These are phyloP conservation scores for Drosophila burlai DNA, from an alignment of 1,140 invertebrate species.

Conservation along the genomic window DNA sequence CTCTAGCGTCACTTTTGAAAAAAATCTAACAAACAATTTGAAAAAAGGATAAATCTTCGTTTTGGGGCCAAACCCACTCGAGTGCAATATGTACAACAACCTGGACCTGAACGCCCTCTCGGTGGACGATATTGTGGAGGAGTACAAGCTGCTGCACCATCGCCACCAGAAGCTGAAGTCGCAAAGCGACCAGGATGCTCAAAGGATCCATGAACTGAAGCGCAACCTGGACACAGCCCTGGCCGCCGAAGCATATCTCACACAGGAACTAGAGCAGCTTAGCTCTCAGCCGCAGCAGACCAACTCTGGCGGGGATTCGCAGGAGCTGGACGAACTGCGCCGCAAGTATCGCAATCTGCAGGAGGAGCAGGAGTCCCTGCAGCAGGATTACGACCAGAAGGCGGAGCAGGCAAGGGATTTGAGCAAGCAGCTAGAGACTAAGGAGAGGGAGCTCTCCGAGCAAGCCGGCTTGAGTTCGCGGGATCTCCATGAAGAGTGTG, in stretches of 20 bases:
- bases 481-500: slow-evolving; percentile 50
- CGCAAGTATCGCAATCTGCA: slow-evolving; percentile 57
- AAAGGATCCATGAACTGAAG: slow-evolving; percentile 77
- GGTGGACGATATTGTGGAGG: slow-evolving; percentile 72
- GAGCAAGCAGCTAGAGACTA: slow-evolving; percentile 37
- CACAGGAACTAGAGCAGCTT: slow-evolving; percentile 76
- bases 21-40: not conserved
- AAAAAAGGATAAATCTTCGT: not conserved
- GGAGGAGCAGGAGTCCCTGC: slow-evolving; percentile 55
- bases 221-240: slow-evolving; percentile 71
- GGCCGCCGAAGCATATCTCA: slow-evolving; percentile 69
- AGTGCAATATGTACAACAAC: slow-evolving; percentile 51
- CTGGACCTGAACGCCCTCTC: slow-evolving; percentile 65
- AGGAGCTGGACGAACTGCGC: slow-evolving; percentile 66
- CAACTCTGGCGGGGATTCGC: not conserved
- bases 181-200: slow-evolving; percentile 63
- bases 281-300: slow-evolving; percentile 19
- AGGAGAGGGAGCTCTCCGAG: slow-evolving; percentile 23
- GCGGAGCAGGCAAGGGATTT: slow-evolving; percentile 43
- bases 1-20: slow-evolving; percentile 33
- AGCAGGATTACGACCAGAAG: slow-evolving; percentile 67
- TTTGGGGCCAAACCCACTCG: not conserved
- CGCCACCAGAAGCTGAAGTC: slow-evolving; percentile 64
- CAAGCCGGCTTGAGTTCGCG: not conserved
- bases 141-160: slow-evolving; percentile 69